Evolutionary conservation across 2,797 vertebrate species (phyloP).

Genomic region (Phylloscopus collybita): DNA sequence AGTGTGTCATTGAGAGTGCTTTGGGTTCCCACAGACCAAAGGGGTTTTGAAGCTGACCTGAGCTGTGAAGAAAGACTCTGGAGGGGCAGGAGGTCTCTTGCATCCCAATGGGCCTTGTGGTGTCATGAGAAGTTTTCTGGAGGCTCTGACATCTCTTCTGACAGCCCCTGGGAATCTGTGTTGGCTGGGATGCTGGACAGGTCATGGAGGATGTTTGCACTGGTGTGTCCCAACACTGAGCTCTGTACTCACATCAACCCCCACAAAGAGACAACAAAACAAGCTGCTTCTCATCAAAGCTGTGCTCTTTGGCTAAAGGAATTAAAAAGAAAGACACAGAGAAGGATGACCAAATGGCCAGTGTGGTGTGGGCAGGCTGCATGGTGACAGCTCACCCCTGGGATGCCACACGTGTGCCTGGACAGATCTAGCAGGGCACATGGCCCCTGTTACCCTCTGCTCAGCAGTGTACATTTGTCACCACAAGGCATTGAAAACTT

Average conservation of each 20-base stretch:
- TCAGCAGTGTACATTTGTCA: background rate
- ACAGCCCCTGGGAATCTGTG: background rate
- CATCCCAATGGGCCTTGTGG: background rate
- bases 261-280: background rate
- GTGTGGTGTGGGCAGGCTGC: background rate
- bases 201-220: background rate
- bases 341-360: background rate
- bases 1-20: accelerated
- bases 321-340: background rate
- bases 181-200: background rate
- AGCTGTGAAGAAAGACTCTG: background rate
- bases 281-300: background rate
- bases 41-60: background rate
- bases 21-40: background rate
- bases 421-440: background rate
- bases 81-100: background rate
- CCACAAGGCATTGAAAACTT: background rate
- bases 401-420: accelerated
- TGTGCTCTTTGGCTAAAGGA: background rate
- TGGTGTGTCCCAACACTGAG: background rate
- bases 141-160: background rate
- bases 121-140: background rate
- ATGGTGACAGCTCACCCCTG: background rate
- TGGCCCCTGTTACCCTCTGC: background rate
- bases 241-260: background rate